Base-by-base conservation (phyloP, 2,113 vertebrate genomes). In the Callipepla californica region DNA sequence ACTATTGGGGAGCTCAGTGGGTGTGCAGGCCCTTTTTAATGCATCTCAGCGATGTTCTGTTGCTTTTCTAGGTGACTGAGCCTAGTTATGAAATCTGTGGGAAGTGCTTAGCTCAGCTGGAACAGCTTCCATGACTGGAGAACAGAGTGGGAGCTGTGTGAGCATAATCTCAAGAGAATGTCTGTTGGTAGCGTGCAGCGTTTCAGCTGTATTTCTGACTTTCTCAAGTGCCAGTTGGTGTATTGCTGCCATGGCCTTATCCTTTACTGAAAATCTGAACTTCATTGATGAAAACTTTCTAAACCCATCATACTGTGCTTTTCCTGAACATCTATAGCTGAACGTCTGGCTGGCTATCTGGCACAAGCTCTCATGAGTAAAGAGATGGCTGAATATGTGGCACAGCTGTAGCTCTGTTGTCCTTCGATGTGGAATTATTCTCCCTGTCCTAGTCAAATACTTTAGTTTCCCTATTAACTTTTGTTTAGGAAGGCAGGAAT, bases 11-110 rank as follows among this genome's bases (percentile, higher is more conserved):
- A 65, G 48, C 32, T 92, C 42, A 63, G 44, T 30, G 79, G 38
- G 10, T 50, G 5, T 23, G 16, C 28, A 69, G 67, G 48, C 50
- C 50, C 34, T 77, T 79, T 59, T 62, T 63, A 58, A 3, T 45
- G 40, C 53, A 87, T 48, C 36, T 95, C 74, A 55, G 87, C 62
- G 51, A 23, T 12, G 2, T 69, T 53, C 77, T 76, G 74, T 92
- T 93, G 80, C 80, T 92, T 73, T 92, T 94, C 59, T 79, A 92
- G 73, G 78, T 90, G 53, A 78, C 76, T 87, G 82, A 93, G 59
- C 76, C 62, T 92, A 82, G 89, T 74, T 92, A 83, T 20, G 72
- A 95, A 91, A 91, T 89, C 50, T 78, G 21, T 82, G 67, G 80
- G 66, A 90, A 89, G 57, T 3, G 6, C 50, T 90, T 90, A 92